Conservation (phyloP, 1,140 invertebrate genomes). For the Apis mellifera region Amel_HAv3.1 CM009936.2:12895001-12895500, state of each 20-base stretch:
- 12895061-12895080: neutral
- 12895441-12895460: slow-evolving; percentile 50
- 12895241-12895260: slow-evolving; percentile 51
- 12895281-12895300: slow-evolving; percentile 41
- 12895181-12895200: slow-evolving; percentile 61
- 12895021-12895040: slow-evolving; percentile 39
- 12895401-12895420: slow-evolving; percentile 48
- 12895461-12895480: slow-evolving; percentile 33
- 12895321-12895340: slow-evolving; percentile 22
- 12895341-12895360: slow-evolving; percentile 21
- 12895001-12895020: slow-evolving; percentile 61
- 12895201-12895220: slow-evolving; percentile 55
- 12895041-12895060: slow-evolving; percentile 2
- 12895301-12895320: slow-evolving; percentile 41
- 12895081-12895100: neutral
- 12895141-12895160: neutral
- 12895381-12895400: slow-evolving; percentile 45
- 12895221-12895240: slow-evolving; percentile 50
- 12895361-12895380: slow-evolving; percentile 49
- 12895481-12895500: neutral
- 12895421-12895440: slow-evolving; percentile 36
- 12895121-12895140: neutral
- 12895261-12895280: slow-evolving; percentile 27
- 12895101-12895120: neutral
- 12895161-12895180: neutral